Base-by-base conservation (phyloP, 2,888 invertebrate species). In the Napeogenes inachia region DNA sequence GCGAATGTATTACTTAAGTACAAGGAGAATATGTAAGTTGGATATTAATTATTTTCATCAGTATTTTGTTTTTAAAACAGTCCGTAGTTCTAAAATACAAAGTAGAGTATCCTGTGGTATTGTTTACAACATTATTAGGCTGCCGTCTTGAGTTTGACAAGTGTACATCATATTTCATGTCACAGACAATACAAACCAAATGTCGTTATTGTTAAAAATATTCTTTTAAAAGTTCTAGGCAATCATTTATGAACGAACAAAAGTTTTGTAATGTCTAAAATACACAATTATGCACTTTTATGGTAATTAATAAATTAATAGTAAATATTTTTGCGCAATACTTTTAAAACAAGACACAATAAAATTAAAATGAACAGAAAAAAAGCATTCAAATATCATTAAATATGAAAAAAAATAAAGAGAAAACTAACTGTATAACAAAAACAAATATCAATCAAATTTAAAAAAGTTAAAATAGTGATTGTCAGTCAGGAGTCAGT, bases 81-180 rank as follows among this genome's bases (percentile, higher is more conserved):
- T 10, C 10, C 10, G 42, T 8, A 10, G 10, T 42, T 42, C 6
- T 35, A 6, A 35, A 35, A 35, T 6, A 35, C 35, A 35, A 35
- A 0, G 35, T 35, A 42, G 12, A 42, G 10, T 42, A 42, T 42
- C 42, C 42, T 42, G 10, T 42, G 10, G 42, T 10, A 35, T 60
- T 63, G 60, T 63, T 63, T 63, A 54, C 60, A 63, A 13, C 30
- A 57, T 57, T 56, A 58, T 56, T 57, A 33, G 53, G 63, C 63
- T 60, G 63, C 54, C 63, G 59, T 60, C 63, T 60, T 60, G 46
- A 57, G 57, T 57, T 60, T 60, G 46, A 60, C 57, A 57, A 58
- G 45, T 55, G 35, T 30, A 56, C 56, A 60, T 58, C 58, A 60
- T 65, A 58, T 47, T 35, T 42, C 56, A 60, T 13, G 42, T 53